A percentile compares a stretch with the other conserved stretches of the same genome.
These are phyloP conservation scores for Stenolophus ochropezus DNA, from an alignment of 2,888 invertebrate genomes.

Conservation along the genomic window DNA sequence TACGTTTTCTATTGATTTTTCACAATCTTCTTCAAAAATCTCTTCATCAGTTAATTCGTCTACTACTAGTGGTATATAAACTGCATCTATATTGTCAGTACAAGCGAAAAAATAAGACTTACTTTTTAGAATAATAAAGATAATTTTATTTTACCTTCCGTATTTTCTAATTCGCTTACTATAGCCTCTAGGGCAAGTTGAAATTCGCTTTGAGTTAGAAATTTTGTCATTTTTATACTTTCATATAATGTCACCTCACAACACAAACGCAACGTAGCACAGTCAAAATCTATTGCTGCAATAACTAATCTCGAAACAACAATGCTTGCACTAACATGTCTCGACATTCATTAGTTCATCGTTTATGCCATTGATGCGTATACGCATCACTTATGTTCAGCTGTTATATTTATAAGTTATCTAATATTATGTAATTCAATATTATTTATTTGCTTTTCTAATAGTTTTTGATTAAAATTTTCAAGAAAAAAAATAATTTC, in stretches of 20 bases:
- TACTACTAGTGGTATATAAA: not conserved
- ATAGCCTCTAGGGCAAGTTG: not conserved
- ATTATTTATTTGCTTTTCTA: not conserved
- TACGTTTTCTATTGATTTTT: not conserved
- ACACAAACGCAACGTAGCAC: not conserved
- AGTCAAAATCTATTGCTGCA: not conserved
- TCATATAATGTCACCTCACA: not conserved
- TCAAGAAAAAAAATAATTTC: no score
- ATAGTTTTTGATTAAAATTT: not conserved
- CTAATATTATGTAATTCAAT: not conserved
- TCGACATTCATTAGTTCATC: not conserved
- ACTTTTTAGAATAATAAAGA: not conserved
- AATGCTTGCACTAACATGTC: no score
- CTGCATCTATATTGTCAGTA: not conserved
- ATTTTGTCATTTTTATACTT: constrained; percentile 3
- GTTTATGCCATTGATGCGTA: not conserved
- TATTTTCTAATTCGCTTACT: not conserved
- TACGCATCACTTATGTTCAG: constrained; percentile 3
- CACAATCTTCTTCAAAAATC: constrained; percentile 6
- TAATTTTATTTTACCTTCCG: not conserved
- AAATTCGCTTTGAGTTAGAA: not conserved
- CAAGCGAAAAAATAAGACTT: not conserved
- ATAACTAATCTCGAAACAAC: not conserved
- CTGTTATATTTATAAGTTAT: not conserved
- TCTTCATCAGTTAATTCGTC: constrained; percentile 36